A percentile compares a stretch with the other conserved stretches of the same genome.
Conservation (phyloP, 1,140 invertebrate species). For the Rhysida immarginata region DNA sequence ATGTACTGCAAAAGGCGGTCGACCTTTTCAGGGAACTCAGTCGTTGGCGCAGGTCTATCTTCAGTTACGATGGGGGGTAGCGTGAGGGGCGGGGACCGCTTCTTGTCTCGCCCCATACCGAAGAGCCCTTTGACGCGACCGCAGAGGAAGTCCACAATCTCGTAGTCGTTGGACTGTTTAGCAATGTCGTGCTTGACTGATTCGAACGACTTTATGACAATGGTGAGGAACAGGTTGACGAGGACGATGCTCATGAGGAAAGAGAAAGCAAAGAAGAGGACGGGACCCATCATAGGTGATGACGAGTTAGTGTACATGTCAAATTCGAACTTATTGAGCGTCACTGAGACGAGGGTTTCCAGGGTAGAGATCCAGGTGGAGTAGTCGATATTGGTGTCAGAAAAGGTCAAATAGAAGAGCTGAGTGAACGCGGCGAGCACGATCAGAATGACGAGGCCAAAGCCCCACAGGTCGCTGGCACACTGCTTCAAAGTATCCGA, state of each 20-base stretch:
- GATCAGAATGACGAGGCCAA: constrained; percentile 28
- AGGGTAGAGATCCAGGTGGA: constrained; percentile 33
- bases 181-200: constrained; percentile 21
- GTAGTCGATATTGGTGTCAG: constrained; percentile 30
- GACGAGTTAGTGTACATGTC: constrained; percentile 30
- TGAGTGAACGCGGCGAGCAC: constrained; percentile 29
- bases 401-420: constrained; percentile 37
- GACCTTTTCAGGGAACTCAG: constrained; percentile 30
- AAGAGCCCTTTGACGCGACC: constrained; percentile 19
- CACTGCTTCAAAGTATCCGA: constrained; percentile 25
- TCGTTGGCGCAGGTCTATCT: constrained; percentile 18
- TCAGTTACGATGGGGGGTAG: background rate
- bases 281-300: constrained; percentile 32
- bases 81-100: background rate
- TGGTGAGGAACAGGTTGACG: constrained; percentile 41
- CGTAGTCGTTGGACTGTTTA: constrained; percentile 23
- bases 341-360: constrained; percentile 37
- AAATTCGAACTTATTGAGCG: constrained; percentile 40
- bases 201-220: constrained; percentile 38
- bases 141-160: constrained; percentile 24
- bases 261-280: constrained; percentile 38
- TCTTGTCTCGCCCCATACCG: constrained; percentile 12
- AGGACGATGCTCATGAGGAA: constrained; percentile 36
- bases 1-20: constrained; percentile 32
- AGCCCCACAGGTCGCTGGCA: constrained; percentile 29